Conservation (phyloP, 2,797 vertebrate species). For the Hozukius guyotensis region DNA sequence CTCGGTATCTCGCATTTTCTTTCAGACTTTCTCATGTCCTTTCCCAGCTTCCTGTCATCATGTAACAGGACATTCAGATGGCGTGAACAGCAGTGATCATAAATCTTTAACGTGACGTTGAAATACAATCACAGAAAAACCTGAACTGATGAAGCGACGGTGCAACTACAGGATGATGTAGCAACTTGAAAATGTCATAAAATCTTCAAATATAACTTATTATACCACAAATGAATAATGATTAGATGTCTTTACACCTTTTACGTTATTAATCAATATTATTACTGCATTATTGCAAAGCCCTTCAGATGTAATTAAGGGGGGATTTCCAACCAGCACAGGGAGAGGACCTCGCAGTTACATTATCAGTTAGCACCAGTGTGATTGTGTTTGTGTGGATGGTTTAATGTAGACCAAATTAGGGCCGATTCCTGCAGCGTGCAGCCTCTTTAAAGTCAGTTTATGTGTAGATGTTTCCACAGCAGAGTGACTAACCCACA, state of each 20-base stretch:
- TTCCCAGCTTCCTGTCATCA: background rate
- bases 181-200: background rate
- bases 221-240: background rate
- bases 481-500: background rate
- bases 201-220: background rate
- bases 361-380: background rate
- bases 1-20: background rate
- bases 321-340: background rate
- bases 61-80: slow-evolving; percentile 49
- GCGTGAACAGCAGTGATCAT: background rate
- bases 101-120: background rate
- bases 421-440: background rate
- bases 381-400: background rate
- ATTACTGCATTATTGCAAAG: background rate
- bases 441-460: background rate
- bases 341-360: background rate
- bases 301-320: background rate
- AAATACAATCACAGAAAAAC: background rate
- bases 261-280: background rate
- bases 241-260: background rate
- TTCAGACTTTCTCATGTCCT: background rate
- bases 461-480: background rate
- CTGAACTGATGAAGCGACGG: background rate
- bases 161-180: background rate
- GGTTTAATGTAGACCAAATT: background rate